Base-by-base conservation (phyloP, 2,888 invertebrate species). In the Drosophila gaucha region DNA sequence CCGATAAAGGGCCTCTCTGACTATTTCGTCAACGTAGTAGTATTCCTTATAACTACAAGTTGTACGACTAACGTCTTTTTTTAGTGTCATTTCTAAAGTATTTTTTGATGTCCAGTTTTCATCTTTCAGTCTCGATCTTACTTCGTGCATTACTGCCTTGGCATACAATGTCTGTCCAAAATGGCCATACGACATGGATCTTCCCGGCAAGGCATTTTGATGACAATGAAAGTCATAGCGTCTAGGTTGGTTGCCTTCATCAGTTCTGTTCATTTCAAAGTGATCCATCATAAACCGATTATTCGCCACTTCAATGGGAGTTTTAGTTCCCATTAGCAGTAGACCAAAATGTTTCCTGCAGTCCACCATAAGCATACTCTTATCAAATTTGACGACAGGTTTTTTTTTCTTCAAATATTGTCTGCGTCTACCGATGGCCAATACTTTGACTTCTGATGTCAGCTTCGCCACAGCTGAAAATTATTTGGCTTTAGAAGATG, bases 71-170 rank as follows among this genome's bases (percentile, higher is more conserved):
- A n/a, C 12, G 12, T 33, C 0, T 14, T 5, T 33, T 14, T 14
- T 33, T 2, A 8, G 3, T 9, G 33, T 31, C 16, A 26, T 9
- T 26, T 54, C 44, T 6, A 55, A 0, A n/a, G 26, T 16, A 22
- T 36, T 20, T 6, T 55, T 55, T 14, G 55, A 36, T 16, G 20
- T 49, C 50, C 50, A 55, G n/a, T 55, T 36, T 22, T 55, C 50
- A 6, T 20, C 2, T 2, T 28, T 28, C 3, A 55, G 20, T 16
- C 20, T n/a, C 20, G 14, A 36, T 9, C 50, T 28, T 1, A 55
- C 35, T 22, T 28, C 35, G 20, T 36, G 49, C 16, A 55, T 28
- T 16, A 36, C 2, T 1, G 14, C 3, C 16, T 55, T 50, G 8
- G 55, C 49, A 28, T 36, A 49, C 8, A 55, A 0, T 4, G 16